Percentiles rank a stretch among this genome's conserved stretches.
Evolutionary conservation across 2,113 vertebrate species (phyloP).

Genomic region (human (Homo sapiens)): GRCh38 chr3:179882001-179882500

Average conservation of each 20-base stretch:
- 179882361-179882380: neutral
- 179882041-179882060: constrained; percentile 30
- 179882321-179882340: neutral
- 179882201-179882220: constrained; percentile 58
- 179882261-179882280: constrained; percentile 45
- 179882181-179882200: constrained; percentile 39
- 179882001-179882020: neutral
- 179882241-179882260: constrained; percentile 40
- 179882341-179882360: neutral
- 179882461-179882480: neutral
- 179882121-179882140: neutral
- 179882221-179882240: neutral
- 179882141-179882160: neutral
- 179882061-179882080: neutral
- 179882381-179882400: neutral
- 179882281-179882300: constrained; percentile 47
- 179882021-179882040: neutral
- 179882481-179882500: neutral
- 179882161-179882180: constrained; percentile 38
- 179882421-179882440: constrained; percentile 43
- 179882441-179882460: constrained; percentile 18
- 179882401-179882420: constrained; percentile 22
- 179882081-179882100: neutral
- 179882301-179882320: constrained; percentile 42
- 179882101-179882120: constrained; percentile 28